Conservation (phyloP, 2,888 invertebrate species). For the Xestobium rufovillosum region DNA sequence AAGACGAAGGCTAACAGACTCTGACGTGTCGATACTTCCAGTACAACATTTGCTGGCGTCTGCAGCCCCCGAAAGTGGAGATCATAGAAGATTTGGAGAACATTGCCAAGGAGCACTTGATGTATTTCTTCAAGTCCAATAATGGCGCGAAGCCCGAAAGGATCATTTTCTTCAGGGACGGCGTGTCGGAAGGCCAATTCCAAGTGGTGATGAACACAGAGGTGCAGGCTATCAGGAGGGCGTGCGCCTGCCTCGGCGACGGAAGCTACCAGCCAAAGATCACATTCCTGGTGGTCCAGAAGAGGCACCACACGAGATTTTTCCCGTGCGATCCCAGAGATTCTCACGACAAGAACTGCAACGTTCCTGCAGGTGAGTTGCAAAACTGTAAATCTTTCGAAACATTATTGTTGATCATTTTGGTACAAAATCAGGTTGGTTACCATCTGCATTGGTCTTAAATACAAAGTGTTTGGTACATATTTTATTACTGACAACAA, state of each 20-base stretch:
- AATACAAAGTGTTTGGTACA: too few relatives aligned
- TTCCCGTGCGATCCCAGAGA: conserved; percentile 42
- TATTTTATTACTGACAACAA: too few relatives aligned
- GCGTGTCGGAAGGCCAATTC: conserved; percentile 84
- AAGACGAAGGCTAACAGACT: too few relatives aligned
- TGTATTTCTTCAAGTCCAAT: conserved; percentile 46
- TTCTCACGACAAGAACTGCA: conserved; percentile 53
- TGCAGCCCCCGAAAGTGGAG: conserved; percentile 68
- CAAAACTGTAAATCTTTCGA: not conserved
- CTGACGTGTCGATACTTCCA: too few relatives aligned
- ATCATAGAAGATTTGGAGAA: conserved; percentile 66
- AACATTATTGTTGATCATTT: too few relatives aligned
- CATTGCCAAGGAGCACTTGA: conserved; percentile 50
- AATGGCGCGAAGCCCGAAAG: conserved; percentile 49
- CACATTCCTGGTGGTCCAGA: conserved; percentile 91
- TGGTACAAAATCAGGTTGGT: too few relatives aligned
- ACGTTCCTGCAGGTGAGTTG: conserved; percentile 56
- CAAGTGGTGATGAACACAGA: conserved; percentile 59
- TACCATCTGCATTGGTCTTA: too few relatives aligned
- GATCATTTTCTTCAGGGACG: conserved; percentile 76
- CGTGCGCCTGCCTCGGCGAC: conserved; percentile 48
- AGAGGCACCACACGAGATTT: conserved; percentile 86
- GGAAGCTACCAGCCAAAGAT: conserved; percentile 65
- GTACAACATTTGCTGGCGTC: conserved; percentile 68
- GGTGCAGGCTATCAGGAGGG: conserved; percentile 57